Conservation (phyloP, 1,140 invertebrate genomes). For the Leptopilina clavipes region DNA sequence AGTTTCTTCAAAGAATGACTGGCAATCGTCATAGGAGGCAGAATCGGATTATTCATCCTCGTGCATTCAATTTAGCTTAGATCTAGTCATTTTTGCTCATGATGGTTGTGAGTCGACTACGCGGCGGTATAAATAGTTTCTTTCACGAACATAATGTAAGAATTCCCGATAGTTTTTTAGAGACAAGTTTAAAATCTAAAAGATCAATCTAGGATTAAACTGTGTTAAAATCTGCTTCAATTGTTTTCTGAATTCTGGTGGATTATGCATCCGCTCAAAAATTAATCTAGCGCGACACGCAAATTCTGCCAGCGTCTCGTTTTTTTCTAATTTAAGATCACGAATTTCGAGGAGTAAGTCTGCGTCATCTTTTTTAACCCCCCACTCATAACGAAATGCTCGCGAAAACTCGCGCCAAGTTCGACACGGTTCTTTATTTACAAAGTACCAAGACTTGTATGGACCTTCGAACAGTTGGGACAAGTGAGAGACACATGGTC, state of each 20-base stretch:
- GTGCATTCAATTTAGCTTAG: background rate
- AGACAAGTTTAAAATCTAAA: conserved; percentile 1
- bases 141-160: background rate
- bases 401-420: background rate
- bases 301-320: conserved; percentile 1
- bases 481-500: no score
- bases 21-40: background rate
- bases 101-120: no score
- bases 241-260: conserved; percentile 35
- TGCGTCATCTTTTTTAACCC: background rate
- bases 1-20: background rate
- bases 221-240: conserved; percentile 35
- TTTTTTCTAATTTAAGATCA: no score
- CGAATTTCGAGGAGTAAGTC: no score
- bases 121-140: background rate
- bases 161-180: conserved; percentile 29
- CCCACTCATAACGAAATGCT: background rate
- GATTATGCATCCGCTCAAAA: conserved; percentile 36
- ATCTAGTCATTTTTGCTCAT: background rate
- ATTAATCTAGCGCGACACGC: conserved; percentile 35
- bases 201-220: conserved; percentile 2
- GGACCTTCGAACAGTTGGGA: no score
- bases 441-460: no score
- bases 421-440: no score
- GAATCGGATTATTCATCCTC: background rate